These are phyloP conservation scores for Psilopsiagon aurifrons DNA, from an alignment of 2,113 vertebrate species.

Conservation along the genomic window DNA sequence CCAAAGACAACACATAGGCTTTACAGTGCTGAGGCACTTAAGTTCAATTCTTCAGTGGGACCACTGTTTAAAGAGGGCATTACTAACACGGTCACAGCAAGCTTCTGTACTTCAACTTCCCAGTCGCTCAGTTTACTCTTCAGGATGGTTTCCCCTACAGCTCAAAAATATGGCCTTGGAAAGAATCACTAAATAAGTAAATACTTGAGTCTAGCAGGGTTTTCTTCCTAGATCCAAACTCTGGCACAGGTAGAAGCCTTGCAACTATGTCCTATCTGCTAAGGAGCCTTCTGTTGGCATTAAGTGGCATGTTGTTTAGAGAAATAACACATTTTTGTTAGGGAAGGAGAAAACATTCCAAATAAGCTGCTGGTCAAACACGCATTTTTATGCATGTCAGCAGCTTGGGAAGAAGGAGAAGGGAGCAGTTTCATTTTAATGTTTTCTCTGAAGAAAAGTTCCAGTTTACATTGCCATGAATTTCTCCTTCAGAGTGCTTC, in stretches of 20 bases:
- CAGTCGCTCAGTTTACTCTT: constrained; percentile 57
- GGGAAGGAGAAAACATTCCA: constrained; percentile 32
- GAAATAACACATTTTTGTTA: constrained; percentile 43
- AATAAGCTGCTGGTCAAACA: constrained; percentile 43
- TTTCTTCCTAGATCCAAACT: constrained; percentile 35
- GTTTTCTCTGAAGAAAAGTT: constrained; percentile 34
- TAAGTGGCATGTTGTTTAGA: constrained; percentile 61
- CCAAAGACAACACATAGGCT: constrained; percentile 67
- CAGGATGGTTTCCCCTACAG: constrained; percentile 50
- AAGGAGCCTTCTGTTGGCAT: constrained; percentile 23
- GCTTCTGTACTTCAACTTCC: constrained; percentile 49
- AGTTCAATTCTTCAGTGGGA: constrained; percentile 67
- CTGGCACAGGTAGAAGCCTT: constrained; percentile 32
- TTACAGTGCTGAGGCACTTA: constrained; percentile 55
- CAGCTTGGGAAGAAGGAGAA: constrained; percentile 30
- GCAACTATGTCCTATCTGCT: constrained; percentile 40
- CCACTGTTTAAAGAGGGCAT: constrained; percentile 52
- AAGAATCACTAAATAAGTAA: constrained; percentile 66
- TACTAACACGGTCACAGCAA: constrained; percentile 54
- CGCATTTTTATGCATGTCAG: background rate
- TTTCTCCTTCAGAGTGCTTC: constrained; percentile 35
- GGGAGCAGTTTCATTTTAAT: constrained; percentile 26
- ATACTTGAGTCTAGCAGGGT: constrained; percentile 18
- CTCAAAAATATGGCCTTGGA: constrained; percentile 62
- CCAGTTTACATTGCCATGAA: constrained; percentile 28